A percentile compares a stretch with the other conserved stretches of the same genome.
These are phyloP conservation scores for Dinomys branickii DNA, from an alignment of 2,113 vertebrate genomes.

Conservation along the genomic window DNA sequence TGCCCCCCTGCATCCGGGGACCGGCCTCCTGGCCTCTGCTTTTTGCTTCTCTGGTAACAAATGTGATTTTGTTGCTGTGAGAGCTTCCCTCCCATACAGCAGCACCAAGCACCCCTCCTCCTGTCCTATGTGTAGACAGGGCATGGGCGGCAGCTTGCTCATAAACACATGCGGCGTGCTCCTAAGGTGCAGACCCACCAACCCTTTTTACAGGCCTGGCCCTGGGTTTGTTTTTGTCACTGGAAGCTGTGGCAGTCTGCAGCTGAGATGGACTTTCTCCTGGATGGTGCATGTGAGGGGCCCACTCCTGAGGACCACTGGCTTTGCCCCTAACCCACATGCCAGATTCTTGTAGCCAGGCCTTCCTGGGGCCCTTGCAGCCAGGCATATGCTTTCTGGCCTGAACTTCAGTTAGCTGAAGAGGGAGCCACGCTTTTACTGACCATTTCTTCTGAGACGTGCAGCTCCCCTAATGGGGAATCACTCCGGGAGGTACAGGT, in stretches of 20 bases:
- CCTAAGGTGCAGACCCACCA: not conserved
- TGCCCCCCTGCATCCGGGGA: not conserved
- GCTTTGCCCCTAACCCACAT: rapidly evolving
- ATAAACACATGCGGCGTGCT: not conserved
- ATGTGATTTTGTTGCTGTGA: slow-evolving; percentile 45
- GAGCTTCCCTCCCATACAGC: slow-evolving; percentile 72
- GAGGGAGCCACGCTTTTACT: not conserved
- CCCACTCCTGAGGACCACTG: not conserved
- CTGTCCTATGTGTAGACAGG: not conserved
- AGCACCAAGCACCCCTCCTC: not conserved
- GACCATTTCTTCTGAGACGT: not conserved
- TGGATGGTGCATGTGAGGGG: not conserved
- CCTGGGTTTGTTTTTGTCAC: not conserved
- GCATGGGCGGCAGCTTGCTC: not conserved
- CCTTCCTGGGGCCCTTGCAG: not conserved
- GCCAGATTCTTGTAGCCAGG: rapidly evolving
- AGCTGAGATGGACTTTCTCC: not conserved
- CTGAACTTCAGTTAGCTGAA: not conserved
- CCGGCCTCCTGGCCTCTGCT: not conserved
- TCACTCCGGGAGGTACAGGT: rapidly evolving
- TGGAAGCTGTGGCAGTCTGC: slow-evolving; percentile 43
- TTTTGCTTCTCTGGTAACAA: slow-evolving; percentile 42
- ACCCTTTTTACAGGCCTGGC: slow-evolving; percentile 54
- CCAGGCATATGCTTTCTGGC: not conserved
- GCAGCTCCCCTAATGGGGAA: not conserved